phyloP scores from a whole-genome alignment of 1,140 invertebrate species.

The Trichoplusia ni region DNA sequence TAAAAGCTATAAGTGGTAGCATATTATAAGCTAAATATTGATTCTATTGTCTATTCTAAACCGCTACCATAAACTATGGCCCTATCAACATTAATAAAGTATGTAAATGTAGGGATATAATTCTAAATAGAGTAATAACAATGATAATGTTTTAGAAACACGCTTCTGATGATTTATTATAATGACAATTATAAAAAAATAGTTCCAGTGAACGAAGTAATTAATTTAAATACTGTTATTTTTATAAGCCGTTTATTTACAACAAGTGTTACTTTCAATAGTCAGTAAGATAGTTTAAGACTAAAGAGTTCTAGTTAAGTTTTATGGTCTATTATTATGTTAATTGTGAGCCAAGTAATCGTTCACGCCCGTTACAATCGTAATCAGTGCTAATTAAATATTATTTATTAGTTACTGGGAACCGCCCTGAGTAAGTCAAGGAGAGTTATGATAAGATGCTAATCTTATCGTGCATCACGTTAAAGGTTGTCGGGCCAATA shows the following conservation, averaged over 20 bases:
- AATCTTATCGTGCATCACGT: slow-evolving; percentile 57
- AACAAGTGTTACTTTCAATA: no score
- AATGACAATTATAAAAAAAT: neutral
- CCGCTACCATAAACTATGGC: no score
- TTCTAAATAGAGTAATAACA: neutral
- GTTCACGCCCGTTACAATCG: slow-evolving; percentile 37
- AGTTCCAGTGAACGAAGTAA: neutral
- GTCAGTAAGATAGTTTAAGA: no score
- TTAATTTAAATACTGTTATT: no score
- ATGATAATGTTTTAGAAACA: neutral
- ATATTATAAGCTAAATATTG: no score
- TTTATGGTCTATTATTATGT: slow-evolving; percentile 29
- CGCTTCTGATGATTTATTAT: slow-evolving; percentile 13
- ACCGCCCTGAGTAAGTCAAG: slow-evolving; percentile 54
- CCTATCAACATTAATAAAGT: slow-evolving; percentile 12
- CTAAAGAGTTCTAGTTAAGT: neutral
- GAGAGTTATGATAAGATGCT: slow-evolving; percentile 47
- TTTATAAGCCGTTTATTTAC: neutral
- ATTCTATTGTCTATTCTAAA: no score
- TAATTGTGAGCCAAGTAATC: slow-evolving; percentile 36
- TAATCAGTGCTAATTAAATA: slow-evolving; percentile 43
- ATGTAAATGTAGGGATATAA: neutral
- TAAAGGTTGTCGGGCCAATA: slow-evolving; percentile 32
- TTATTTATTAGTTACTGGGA: slow-evolving; percentile 42
- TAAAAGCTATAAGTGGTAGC: no score